Conservation (phyloP, 2,888 invertebrate species). For the Mellilla xanthometata region DNA sequence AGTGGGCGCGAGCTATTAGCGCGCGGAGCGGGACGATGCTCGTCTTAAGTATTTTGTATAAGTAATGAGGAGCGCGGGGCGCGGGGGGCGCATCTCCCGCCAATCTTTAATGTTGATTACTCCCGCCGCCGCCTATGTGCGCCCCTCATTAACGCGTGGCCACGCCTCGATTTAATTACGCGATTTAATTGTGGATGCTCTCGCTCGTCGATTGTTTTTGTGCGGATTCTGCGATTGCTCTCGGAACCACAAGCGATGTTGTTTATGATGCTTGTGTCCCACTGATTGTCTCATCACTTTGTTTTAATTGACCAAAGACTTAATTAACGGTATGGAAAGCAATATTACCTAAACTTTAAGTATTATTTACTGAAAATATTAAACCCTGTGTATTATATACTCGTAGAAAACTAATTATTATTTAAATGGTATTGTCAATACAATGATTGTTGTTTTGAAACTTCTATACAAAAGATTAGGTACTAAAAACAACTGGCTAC, state of each 20-base stretch:
- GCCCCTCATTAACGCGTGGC: slow-evolving; percentile 78
- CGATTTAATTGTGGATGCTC: slow-evolving; percentile 64
- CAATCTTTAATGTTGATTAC: slow-evolving; percentile 83
- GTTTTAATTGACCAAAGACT: slow-evolving; percentile 49
- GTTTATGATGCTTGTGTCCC: slow-evolving; percentile 37
- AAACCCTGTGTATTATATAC: no score
- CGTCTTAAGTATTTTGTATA: slow-evolving; percentile 84
- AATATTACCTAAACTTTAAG: no score
- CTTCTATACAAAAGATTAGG: no score
- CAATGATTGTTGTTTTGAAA: no score
- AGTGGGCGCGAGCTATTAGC: slow-evolving; percentile 86
- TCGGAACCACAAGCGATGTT: slow-evolving; percentile 42
- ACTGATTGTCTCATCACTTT: slow-evolving; percentile 47
- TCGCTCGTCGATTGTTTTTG: slow-evolving; percentile 53
- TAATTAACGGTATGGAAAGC: background rate
- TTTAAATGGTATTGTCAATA: no score
- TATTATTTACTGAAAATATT: no score
- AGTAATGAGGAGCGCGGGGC: slow-evolving; percentile 83
- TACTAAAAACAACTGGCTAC: no score
- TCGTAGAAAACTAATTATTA: no score
- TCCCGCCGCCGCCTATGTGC: slow-evolving; percentile 77
- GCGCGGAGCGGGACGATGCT: slow-evolving; percentile 84
- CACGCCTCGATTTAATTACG: slow-evolving; percentile 80
- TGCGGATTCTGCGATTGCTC: slow-evolving; percentile 43
- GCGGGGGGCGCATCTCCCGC: slow-evolving; percentile 79